Conservation (phyloP, 2,888 invertebrate species). For the Anticlea derivata region DNA sequence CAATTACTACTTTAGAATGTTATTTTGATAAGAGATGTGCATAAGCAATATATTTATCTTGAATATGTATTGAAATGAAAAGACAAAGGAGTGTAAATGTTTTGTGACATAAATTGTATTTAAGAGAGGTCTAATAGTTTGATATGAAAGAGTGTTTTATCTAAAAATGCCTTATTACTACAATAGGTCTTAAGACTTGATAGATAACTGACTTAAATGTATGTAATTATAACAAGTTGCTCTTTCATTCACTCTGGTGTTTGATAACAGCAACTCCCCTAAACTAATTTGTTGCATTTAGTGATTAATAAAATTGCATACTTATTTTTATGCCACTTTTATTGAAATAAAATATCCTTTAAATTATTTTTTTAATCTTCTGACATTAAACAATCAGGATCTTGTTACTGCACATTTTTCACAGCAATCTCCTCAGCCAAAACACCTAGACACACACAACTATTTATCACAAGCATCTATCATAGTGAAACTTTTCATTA, state of each 20-base stretch:
- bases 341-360: conserved; percentile 24
- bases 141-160: conserved; percentile 80
- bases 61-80: conserved; percentile 47
- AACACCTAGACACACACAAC: conserved; percentile 42
- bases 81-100: conserved; percentile 69
- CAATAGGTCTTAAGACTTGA: conserved; percentile 80
- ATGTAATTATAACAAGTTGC: conserved; percentile 64
- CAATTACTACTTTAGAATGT: conserved; percentile 68
- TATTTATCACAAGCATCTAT: neutral
- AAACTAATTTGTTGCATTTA: conserved; percentile 83
- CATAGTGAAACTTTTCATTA: neutral
- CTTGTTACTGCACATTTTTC: conserved; percentile 33
- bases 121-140: conserved; percentile 80
- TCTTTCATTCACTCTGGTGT: conserved; percentile 65
- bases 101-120: conserved; percentile 62
- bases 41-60: conserved; percentile 73
- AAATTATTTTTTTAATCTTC: neutral
- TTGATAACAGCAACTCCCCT: conserved; percentile 69
- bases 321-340: conserved; percentile 69
- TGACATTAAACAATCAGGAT: neutral
- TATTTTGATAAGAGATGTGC: conserved; percentile 62
- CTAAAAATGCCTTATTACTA: conserved; percentile 83
- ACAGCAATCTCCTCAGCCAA: conserved; percentile 39
- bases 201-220: conserved; percentile 81
- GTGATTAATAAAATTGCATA: conserved; percentile 83